Evolutionary conservation across 2,113 vertebrate species (phyloP).

Genomic region (Melanostigma gelatinosum): DNA sequence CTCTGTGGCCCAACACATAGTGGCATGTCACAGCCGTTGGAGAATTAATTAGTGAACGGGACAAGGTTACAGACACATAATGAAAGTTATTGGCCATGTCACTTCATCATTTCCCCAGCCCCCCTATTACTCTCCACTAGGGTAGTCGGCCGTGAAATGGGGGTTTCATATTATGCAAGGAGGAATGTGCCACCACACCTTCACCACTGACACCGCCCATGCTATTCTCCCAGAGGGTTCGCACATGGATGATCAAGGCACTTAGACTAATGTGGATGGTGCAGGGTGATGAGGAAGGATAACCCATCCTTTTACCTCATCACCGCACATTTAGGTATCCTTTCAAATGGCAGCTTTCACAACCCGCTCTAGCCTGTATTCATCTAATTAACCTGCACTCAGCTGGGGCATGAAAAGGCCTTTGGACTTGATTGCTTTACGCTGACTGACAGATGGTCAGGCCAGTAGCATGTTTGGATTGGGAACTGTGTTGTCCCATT

Average conservation of each 20-base stretch:
- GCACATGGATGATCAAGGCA: conserved; percentile 79
- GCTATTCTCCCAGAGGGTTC: conserved; percentile 64
- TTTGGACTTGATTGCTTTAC: conserved; percentile 16
- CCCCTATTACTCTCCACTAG: conserved; percentile 80
- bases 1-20: conserved; percentile 30
- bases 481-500: neutral
- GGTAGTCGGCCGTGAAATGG: conserved; percentile 83
- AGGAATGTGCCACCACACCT: conserved; percentile 68
- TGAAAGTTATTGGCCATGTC: conserved; percentile 83
- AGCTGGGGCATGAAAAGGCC: neutral
- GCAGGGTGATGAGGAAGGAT: conserved; percentile 53
- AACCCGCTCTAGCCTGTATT: conserved; percentile 19
- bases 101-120: conserved; percentile 75
- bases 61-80: conserved; percentile 82
- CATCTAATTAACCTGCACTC: conserved; percentile 34
- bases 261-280: conserved; percentile 75
- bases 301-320: conserved; percentile 65
- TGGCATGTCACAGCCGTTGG: conserved; percentile 61
- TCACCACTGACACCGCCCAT: conserved; percentile 53
- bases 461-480: neutral
- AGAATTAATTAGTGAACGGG: conserved; percentile 80
- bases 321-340: conserved; percentile 52
- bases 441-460: neutral
- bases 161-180: conserved; percentile 74
- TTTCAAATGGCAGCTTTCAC: conserved; percentile 47